phyloP scores from a whole-genome alignment of 2,888 invertebrate species.

The Mantis religiosa region DNA sequence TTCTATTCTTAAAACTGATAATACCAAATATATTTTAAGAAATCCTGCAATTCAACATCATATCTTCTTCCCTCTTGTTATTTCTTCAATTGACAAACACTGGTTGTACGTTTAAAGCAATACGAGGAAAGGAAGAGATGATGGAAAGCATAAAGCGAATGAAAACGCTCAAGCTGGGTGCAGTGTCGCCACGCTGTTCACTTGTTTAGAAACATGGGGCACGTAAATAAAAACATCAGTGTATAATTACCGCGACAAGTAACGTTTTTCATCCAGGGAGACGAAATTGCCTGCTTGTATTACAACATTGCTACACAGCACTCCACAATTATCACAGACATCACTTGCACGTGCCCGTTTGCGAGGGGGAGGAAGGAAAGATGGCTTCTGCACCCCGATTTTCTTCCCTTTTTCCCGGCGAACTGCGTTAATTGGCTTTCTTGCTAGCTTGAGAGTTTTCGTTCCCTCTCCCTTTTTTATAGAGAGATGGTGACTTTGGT shows the following conservation, averaged over 20 bases:
- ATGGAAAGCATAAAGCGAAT: neutral
- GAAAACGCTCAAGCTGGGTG: neutral
- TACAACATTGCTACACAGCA: neutral
- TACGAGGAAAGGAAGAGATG: neutral
- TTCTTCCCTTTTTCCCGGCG: neutral
- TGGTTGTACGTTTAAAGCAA: neutral
- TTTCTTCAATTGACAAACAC: neutral
- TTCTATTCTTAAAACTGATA: too few species aligned
- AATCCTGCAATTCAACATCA: too few species aligned
- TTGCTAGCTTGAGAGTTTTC: neutral
- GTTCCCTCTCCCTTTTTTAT: neutral
- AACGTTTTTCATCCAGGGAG: neutral
- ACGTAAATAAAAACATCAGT: neutral
- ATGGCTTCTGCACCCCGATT: neutral
- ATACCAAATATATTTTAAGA: too few species aligned
- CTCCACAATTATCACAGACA: neutral
- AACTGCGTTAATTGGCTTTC: neutral
- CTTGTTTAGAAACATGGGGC: neutral
- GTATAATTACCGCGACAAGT: neutral
- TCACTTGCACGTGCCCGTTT: neutral
- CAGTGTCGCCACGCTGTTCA: neutral
- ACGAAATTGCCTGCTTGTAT: neutral
- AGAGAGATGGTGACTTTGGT: neutral
- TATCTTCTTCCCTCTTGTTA: neutral
- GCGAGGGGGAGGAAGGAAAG: neutral